Base-by-base conservation (phyloP, 2,888 invertebrate genomes). In the Ligdia adustata region DNA sequence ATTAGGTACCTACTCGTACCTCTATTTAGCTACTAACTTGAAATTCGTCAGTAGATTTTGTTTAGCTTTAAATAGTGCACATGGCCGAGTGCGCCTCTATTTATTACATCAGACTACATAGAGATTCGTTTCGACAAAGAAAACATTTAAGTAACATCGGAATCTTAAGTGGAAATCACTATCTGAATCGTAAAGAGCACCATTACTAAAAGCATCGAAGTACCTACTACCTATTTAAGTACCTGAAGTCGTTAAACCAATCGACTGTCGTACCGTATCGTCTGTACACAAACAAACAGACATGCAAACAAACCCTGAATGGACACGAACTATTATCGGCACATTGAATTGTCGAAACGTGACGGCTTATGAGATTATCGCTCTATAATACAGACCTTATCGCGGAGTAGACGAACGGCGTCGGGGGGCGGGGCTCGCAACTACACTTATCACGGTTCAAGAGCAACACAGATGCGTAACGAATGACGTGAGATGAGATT, bases 281-380 rank as follows among this genome's bases (percentile, higher is more conserved):
- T 52, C 57, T 57, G 11, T 37, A 46, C 42, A 47, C 39, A 55
- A 52, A 66, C 67, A 69, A 67, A 69, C 66, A 65, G 66, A 69
- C 72, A 74, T 65, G 69, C 72, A 75, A 66, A 66, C 78, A 69
- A 70, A 79, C 75, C 71, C 64, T 69, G 71, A 73, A 76, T 75
- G 73, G 74, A 72, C 70, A 70, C 65, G 63, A 66, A 63, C 72
- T 71, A 79, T 74, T 76, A 79, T 66, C 76, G 78, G 69, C 68
- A 60, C 68, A 73, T 72, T 76, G 75, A 78, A 82, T 82, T 72
- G 81, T 76, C 75, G 67, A 76, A 82, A 82, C 84, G 84, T 82
- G 83, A 83, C 79, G 65, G 71, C 64, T 69, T 66, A 42, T 60
- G 50, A 75, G 75, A 79, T 75, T 73, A 79, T 72, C 64, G 69